These are phyloP conservation scores for Tiphia femorata DNA, from an alignment of 2,888 invertebrate genomes.

Conservation along the genomic window DNA sequence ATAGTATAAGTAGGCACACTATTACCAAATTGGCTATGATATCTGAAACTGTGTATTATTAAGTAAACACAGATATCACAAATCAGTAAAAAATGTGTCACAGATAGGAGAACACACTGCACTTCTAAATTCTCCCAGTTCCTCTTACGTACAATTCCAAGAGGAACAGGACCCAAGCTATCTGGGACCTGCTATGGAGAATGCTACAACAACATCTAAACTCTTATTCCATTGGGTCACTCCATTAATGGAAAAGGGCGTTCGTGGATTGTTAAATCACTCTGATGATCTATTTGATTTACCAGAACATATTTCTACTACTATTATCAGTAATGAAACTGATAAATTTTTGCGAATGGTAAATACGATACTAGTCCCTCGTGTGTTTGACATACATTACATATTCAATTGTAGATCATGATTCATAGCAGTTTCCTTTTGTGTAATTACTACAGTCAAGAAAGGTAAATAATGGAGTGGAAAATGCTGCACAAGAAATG, in stretches of 20 bases:
- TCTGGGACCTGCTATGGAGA: conserved; percentile 87
- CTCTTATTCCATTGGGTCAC: conserved; percentile 91
- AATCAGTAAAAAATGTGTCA: conserved; percentile 33
- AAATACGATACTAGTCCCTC: too few species aligned
- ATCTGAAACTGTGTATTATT: conserved; percentile 33
- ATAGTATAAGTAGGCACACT: conserved; percentile 6
- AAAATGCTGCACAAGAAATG: conserved; percentile 21
- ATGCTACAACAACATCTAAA: conserved; percentile 77
- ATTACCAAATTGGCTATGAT: conserved; percentile 27
- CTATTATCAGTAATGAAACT: conserved; percentile 74
- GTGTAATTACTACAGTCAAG: conserved; percentile 15
- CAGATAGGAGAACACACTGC: conserved; percentile 75
- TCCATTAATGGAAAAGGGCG: conserved; percentile 86
- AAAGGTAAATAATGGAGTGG: conserved; percentile 17
- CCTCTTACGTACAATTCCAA: conserved; percentile 76
- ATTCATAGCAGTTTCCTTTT: too few species aligned
- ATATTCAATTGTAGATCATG: too few species aligned
- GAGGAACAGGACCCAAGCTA: conserved; percentile 77
- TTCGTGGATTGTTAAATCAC: conserved; percentile 77
- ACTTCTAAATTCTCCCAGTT: conserved; percentile 68
- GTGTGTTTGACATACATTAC: too few species aligned
- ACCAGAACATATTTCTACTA: conserved; percentile 76
- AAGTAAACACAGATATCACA: conserved; percentile 31
- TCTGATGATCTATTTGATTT: conserved; percentile 88
- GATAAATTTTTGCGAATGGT: conserved; percentile 71